phyloP scores from a whole-genome alignment of 2,113 vertebrate species.

The Anarrhichthys ocellatus region DNA sequence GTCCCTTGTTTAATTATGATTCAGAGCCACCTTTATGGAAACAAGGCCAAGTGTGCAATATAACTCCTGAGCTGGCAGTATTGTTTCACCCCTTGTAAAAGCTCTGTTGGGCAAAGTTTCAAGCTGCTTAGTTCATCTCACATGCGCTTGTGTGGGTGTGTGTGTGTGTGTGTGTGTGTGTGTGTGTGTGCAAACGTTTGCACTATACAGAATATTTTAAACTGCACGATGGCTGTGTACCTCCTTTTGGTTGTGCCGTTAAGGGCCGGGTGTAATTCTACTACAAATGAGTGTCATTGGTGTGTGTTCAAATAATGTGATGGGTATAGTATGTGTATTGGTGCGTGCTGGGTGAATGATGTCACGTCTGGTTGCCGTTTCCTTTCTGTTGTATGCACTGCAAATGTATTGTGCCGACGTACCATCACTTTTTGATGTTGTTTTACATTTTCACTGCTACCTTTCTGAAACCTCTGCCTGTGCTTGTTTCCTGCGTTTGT shows the following conservation, averaged over 20 bases:
- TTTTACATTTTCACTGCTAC: slow-evolving; percentile 5
- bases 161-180: slow-evolving; percentile 1
- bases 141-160: slow-evolving; percentile 14
- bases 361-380: slow-evolving; percentile 31
- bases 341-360: slow-evolving; percentile 1
- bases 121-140: slow-evolving; percentile 45
- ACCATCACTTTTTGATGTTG: not conserved
- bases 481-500: slow-evolving; percentile 17
- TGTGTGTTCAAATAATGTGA: slow-evolving; percentile 33
- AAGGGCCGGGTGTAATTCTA: slow-evolving; percentile 20
- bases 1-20: slow-evolving; percentile 64
- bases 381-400: slow-evolving; percentile 22
- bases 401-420: not conserved
- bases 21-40: slow-evolving; percentile 57
- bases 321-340: slow-evolving; percentile 16
- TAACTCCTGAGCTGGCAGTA: slow-evolving; percentile 53
- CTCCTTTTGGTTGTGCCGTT: slow-evolving; percentile 4
- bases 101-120: slow-evolving; percentile 57
- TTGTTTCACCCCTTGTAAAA: slow-evolving; percentile 45
- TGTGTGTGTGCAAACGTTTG: slow-evolving; percentile 16
- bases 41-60: slow-evolving; percentile 39
- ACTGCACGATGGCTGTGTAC: not conserved
- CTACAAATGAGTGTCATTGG: slow-evolving; percentile 13
- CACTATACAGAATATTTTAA: slow-evolving; percentile 3
- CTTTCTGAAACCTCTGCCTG: slow-evolving; percentile 17